These are phyloP conservation scores for Zaprionus vittiger DNA, from an alignment of 1,140 invertebrate species.

Conservation along the genomic window DNA sequence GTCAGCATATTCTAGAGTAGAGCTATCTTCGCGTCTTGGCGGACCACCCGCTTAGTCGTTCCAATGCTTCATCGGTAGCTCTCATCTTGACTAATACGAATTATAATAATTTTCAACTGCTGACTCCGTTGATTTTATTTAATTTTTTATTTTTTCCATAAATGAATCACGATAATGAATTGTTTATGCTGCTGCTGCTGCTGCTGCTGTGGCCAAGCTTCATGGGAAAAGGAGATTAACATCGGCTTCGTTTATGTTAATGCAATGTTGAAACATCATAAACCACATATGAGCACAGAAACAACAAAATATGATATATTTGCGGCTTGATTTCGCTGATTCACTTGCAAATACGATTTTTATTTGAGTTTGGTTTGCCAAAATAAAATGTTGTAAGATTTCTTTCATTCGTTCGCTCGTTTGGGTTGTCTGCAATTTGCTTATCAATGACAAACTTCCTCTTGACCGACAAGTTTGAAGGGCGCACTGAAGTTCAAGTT, in stretches of 20 bases:
- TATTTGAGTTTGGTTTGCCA: slow-evolving; percentile 8
- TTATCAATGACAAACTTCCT: slow-evolving; percentile 74
- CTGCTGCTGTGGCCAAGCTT: slow-evolving; percentile 43
- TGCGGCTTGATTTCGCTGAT: slow-evolving; percentile 61
- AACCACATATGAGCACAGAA: slow-evolving; percentile 17
- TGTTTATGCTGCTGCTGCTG: slow-evolving; percentile 77
- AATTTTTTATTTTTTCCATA: slow-evolving; percentile 50
- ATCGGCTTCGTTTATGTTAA: slow-evolving; percentile 75
- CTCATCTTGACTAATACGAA: slow-evolving; percentile 76
- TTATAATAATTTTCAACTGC: slow-evolving; percentile 54
- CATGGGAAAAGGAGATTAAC: slow-evolving; percentile 81
- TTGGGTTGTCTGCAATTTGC: slow-evolving; percentile 38
- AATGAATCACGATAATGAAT: slow-evolving; percentile 82
- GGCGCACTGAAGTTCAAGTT: slow-evolving; percentile 75
- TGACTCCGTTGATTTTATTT: slow-evolving; percentile 74
- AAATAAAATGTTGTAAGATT: slow-evolving; percentile 21
- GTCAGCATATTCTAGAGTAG: slow-evolving; percentile 24
- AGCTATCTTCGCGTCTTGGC: slow-evolving; percentile 8
- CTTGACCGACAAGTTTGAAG: slow-evolving; percentile 55
- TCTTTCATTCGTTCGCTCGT: background rate
- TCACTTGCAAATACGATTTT: slow-evolving; percentile 67
- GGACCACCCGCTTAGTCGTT: slow-evolving; percentile 63
- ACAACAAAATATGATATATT: slow-evolving; percentile 60
- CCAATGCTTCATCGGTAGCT: slow-evolving; percentile 62
- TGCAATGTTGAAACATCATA: slow-evolving; percentile 73